Conservation (phyloP, 2,113 vertebrate genomes). For the Atractosteus spatula region DNA sequence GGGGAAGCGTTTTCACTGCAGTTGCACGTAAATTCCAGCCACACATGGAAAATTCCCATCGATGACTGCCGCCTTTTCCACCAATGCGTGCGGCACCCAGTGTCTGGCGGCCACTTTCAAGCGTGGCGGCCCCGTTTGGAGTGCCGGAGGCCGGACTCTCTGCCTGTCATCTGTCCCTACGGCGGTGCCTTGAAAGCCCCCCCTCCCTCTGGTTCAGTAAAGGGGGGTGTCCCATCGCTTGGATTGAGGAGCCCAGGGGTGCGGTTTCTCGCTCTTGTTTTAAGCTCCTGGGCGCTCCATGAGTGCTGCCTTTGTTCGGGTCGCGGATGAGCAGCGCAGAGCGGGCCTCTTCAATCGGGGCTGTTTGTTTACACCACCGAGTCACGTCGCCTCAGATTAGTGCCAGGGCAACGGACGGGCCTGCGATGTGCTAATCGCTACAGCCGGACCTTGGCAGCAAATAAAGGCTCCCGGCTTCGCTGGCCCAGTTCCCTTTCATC, state of each 20-base stretch:
- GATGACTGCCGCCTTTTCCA: slow-evolving; percentile 11
- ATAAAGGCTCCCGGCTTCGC: slow-evolving; percentile 24
- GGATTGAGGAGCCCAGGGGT: slow-evolving; percentile 41
- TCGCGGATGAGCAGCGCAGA: slow-evolving; percentile 41
- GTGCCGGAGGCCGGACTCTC: slow-evolving; percentile 24
- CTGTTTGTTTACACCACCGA: slow-evolving; percentile 67
- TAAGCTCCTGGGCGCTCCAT: slow-evolving; percentile 53
- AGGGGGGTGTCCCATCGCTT: slow-evolving; percentile 32
- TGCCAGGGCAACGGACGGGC: slow-evolving; percentile 54
- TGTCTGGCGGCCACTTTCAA: slow-evolving; percentile 35
- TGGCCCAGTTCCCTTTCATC: slow-evolving; percentile 47
- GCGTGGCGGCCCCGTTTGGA: slow-evolving; percentile 34
- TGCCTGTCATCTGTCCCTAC: slow-evolving; percentile 31
- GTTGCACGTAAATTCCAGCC: not conserved
- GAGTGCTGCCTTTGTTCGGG: slow-evolving; percentile 62
- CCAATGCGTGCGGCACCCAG: slow-evolving; percentile 19
- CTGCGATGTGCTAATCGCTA: slow-evolving; percentile 63
- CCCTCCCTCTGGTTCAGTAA: slow-evolving; percentile 32
- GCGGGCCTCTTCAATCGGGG: slow-evolving; percentile 62
- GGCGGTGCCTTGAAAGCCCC: slow-evolving; percentile 39
- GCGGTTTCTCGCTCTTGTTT: slow-evolving; percentile 42
- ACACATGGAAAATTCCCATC: slow-evolving; percentile 1
- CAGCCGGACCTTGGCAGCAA: slow-evolving; percentile 31
- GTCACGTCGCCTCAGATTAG: slow-evolving; percentile 69
- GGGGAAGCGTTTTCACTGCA: not conserved